These are phyloP conservation scores for Penaeus vannamei DNA, from an alignment of 1,140 invertebrate species.

Conservation along the genomic window DNA sequence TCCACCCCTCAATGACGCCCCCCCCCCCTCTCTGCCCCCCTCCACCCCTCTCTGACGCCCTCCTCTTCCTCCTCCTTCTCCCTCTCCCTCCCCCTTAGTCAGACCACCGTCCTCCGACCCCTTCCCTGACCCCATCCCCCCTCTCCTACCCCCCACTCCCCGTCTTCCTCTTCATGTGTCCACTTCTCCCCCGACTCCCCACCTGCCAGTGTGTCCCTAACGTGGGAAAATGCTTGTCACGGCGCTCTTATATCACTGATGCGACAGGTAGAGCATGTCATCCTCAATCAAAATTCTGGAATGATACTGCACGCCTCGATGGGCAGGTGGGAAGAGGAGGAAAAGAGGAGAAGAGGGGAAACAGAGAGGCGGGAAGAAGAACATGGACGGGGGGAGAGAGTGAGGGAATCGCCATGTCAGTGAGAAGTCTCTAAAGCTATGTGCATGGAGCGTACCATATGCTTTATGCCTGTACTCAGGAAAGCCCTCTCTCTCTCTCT, in stretches of 20 bases:
- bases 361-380: background rate
- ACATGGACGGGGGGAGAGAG: conserved; percentile 32
- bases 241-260: conserved; percentile 33
- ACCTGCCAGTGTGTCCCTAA: background rate
- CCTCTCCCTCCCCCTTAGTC: background rate
- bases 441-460: too few species aligned
- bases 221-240: conserved; percentile 45
- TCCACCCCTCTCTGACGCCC: background rate
- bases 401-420: too few species aligned
- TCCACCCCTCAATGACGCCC: too few species aligned
- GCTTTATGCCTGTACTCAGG: too few species aligned
- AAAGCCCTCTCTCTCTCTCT: too few species aligned
- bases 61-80: background rate
- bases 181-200: background rate
- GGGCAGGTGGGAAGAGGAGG: conserved; percentile 38
- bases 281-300: conserved; percentile 60
- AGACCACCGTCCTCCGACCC: background rate
- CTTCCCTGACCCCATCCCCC: background rate
- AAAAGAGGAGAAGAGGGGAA: background rate
- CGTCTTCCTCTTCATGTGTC: too few species aligned
- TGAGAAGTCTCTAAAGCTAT: background rate
- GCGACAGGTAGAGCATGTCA: conserved; percentile 51
- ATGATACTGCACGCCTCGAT: conserved; percentile 53
- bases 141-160: background rate
- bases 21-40: background rate